These are phyloP conservation scores for Caretta caretta DNA, from an alignment of 2,113 vertebrate species.

Conservation along the genomic window DNA sequence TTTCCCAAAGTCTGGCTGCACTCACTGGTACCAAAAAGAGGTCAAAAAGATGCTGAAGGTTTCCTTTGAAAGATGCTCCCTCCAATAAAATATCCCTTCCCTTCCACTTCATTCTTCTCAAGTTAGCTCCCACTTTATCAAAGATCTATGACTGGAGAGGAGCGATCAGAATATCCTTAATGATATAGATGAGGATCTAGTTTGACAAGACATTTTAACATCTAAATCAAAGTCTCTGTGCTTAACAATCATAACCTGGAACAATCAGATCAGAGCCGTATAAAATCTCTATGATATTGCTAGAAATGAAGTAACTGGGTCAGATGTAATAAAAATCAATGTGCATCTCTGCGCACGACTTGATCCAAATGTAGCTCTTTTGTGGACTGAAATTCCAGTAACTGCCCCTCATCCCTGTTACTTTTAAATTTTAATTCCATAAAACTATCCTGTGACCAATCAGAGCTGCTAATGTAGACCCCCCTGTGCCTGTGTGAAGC, in stretches of 20 bases:
- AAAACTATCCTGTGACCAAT: not conserved
- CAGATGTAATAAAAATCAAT: not conserved
- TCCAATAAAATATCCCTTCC: not conserved
- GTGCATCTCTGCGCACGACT: not conserved
- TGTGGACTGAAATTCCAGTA: not conserved
- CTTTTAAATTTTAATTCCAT: not conserved
- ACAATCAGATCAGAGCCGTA: not conserved
- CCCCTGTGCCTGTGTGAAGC: not conserved
- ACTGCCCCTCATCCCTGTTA: not conserved
- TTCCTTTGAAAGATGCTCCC: not conserved
- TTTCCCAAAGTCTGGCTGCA: not conserved
- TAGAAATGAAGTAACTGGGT: not conserved
- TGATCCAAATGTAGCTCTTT: not conserved
- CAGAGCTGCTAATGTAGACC: not conserved
- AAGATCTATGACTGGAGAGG: not conserved
- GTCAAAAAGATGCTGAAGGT: not conserved
- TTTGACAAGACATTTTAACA: slow-evolving; percentile 23
- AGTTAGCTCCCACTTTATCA: not conserved
- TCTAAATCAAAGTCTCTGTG: not conserved
- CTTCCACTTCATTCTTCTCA: not conserved
- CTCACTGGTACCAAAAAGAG: not conserved
- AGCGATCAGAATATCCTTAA: not conserved
- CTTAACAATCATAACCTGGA: not conserved
- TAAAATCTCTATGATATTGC: not conserved
- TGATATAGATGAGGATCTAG: not conserved